Evolutionary conservation across 2,888 invertebrate species (phyloP).

Genomic region (Oscheius onirici): DNA sequence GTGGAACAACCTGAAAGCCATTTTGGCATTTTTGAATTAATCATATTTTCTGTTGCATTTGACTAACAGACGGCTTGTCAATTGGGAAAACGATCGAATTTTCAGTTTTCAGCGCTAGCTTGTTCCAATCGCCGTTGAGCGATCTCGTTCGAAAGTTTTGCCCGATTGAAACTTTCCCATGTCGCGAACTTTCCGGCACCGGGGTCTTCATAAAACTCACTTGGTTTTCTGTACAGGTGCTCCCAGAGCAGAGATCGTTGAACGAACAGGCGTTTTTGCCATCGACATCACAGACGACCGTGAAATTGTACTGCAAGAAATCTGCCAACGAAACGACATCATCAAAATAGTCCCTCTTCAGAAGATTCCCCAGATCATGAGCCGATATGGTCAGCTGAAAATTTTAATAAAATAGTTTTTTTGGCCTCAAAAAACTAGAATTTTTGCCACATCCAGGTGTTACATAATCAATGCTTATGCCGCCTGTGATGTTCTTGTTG

Average conservation of each 20-base stretch:
- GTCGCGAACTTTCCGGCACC: background rate
- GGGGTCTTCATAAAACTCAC: conserved; percentile 22
- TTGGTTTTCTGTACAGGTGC: conserved; percentile 60
- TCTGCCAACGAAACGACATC: conserved; percentile 53
- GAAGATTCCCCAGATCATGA: conserved; percentile 55
- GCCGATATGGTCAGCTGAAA: conserved; percentile 61
- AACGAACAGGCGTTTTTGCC: conserved; percentile 50
- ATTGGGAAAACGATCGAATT: conserved; percentile 14
- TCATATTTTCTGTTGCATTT: background rate
- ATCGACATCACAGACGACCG: conserved; percentile 51
- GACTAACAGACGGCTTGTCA: background rate
- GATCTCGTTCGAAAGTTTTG: conserved; percentile 1
- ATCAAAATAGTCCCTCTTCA: conserved; percentile 55
- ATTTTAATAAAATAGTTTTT: background rate
- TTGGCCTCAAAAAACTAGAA: too few relatives aligned
- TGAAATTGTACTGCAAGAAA: conserved; percentile 60
- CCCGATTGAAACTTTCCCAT: conserved; percentile 19
- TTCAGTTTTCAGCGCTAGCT: conserved; percentile 26
- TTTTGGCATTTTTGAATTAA: background rate
- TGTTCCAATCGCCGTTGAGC: conserved; percentile 25
- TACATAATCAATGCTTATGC: conserved; percentile 17
- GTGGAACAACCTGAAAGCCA: conserved; percentile 52
- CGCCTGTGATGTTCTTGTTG: conserved; percentile 1
- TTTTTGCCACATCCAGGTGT: conserved; percentile 5
- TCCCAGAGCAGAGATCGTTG: conserved; percentile 55